Conservation (phyloP, 2,797 vertebrate genomes). For the Poecilia velifera region DNA sequence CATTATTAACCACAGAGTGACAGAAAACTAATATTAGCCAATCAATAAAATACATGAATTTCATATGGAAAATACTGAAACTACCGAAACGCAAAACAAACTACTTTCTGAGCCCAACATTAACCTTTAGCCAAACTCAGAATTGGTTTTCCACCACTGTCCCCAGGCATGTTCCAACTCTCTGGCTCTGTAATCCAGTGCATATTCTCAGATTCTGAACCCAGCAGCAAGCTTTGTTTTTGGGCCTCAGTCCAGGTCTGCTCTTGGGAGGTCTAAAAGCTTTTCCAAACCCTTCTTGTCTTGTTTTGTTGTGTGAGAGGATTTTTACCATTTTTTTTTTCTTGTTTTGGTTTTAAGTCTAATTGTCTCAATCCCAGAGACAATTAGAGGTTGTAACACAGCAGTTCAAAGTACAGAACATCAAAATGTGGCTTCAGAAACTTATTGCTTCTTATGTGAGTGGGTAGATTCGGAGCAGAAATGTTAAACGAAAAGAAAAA, state of each 20-base stretch:
- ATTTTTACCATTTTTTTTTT: slow-evolving; percentile 39
- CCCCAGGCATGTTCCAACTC: slow-evolving; percentile 60
- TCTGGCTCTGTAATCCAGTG: slow-evolving; percentile 59
- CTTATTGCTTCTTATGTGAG: slow-evolving; percentile 52
- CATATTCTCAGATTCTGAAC: slow-evolving; percentile 67
- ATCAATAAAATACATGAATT: slow-evolving; percentile 40
- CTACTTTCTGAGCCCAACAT: slow-evolving; percentile 36
- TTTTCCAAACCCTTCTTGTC: slow-evolving; percentile 62
- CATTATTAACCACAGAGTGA: background rate
- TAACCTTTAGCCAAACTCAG: slow-evolving; percentile 60
- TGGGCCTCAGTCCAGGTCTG: slow-evolving; percentile 68
- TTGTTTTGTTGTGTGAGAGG: slow-evolving; percentile 48
- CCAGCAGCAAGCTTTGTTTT: slow-evolving; percentile 68
- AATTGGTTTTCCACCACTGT: slow-evolving; percentile 68
- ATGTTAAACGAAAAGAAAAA: slow-evolving; percentile 24
- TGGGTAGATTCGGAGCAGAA: slow-evolving; percentile 37
- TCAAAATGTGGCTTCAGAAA: slow-evolving; percentile 68
- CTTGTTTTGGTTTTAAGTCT: slow-evolving; percentile 58
- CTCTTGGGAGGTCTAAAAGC: slow-evolving; percentile 76
- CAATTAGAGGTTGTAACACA: slow-evolving; percentile 68
- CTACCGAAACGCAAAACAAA: slow-evolving; percentile 44
- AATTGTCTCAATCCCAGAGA: slow-evolving; percentile 62
- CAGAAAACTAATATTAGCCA: slow-evolving; percentile 14
- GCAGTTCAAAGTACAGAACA: slow-evolving; percentile 65
- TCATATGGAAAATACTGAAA: slow-evolving; percentile 47